Conservation (phyloP, 2,113 vertebrate species). For the Ibidorhyncha struthersii region DNA sequence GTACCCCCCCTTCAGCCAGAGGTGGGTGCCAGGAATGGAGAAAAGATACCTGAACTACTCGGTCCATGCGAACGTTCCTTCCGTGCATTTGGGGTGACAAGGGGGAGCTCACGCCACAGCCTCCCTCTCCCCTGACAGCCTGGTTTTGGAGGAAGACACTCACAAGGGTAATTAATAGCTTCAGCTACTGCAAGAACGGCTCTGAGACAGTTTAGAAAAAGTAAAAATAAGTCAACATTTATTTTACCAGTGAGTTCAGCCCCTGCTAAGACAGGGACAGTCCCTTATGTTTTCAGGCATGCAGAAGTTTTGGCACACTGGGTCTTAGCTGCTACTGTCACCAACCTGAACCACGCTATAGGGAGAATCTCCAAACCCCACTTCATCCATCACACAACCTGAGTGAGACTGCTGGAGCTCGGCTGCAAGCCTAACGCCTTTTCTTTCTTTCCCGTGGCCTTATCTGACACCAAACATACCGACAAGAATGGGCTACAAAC, state of each 20-base stretch:
- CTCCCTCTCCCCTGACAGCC: background rate
- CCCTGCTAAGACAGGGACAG: background rate
- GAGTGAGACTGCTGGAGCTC: fast-evolving
- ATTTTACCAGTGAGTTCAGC: background rate
- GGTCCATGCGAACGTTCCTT: background rate
- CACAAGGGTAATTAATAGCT: fast-evolving
- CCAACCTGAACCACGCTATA: background rate
- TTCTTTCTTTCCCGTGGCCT: background rate
- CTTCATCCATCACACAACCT: background rate
- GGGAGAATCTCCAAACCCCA: background rate
- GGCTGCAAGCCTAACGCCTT: fast-evolving
- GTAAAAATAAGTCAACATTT: background rate
- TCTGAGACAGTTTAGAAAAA: background rate
- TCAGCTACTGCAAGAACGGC: background rate
- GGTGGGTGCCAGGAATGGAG: background rate
- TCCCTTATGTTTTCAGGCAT: background rate
- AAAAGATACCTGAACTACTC: background rate
- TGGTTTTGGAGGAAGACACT: background rate
- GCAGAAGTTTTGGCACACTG: background rate
- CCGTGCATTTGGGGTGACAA: fast-evolving
- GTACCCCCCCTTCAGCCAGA: background rate
- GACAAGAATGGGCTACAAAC: background rate
- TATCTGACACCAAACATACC: background rate
- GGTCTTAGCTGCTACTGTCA: background rate
- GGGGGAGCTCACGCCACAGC: background rate